A percentile compares a stretch with the other conserved stretches of the same genome.
phyloP scores from a whole-genome alignment of 2,888 invertebrate genomes.

The Netelia fuscicornis region DNA sequence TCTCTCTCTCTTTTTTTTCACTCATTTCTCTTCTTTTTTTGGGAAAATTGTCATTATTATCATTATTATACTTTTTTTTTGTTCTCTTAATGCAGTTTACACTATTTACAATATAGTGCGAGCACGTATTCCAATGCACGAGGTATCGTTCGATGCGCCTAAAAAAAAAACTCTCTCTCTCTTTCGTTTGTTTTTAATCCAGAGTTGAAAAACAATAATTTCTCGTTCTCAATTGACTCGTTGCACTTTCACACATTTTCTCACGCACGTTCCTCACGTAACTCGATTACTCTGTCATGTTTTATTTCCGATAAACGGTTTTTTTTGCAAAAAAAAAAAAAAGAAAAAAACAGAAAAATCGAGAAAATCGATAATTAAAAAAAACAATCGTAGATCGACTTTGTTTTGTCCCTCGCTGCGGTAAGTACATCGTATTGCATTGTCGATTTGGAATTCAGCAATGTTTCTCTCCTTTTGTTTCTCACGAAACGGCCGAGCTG shows the following conservation, averaged over 20 bases:
- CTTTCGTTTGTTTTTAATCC: constrained; percentile 61
- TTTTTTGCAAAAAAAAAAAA: neutral
- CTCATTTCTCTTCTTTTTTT: constrained; percentile 10
- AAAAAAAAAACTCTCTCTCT: constrained; percentile 13
- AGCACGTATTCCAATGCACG: constrained; percentile 47
- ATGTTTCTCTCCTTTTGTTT: constrained; percentile 66
- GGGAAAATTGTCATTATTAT: constrained; percentile 41
- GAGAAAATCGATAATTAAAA: constrained; percentile 37
- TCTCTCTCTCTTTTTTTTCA: neutral
- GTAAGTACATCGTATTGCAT: constrained; percentile 84
- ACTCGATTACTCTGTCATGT: constrained; percentile 59
- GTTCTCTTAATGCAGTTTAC: constrained; percentile 54
- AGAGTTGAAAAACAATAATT: constrained; percentile 64
- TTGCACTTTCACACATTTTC: constrained; percentile 19
- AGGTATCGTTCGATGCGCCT: constrained; percentile 41
- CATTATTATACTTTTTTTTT: neutral
- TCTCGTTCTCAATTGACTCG: constrained; percentile 41
- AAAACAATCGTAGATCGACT: constrained; percentile 29
- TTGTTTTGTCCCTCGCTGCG: constrained; percentile 69
- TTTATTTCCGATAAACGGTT: constrained; percentile 51
- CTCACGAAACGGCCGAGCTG: constrained; percentile 76
- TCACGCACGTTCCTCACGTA: constrained; percentile 44
- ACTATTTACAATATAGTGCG: constrained; percentile 57
- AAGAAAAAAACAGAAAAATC: constrained; percentile 22
- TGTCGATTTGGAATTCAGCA: constrained; percentile 83